phyloP scores from a whole-genome alignment of 1,140 invertebrate genomes.

The Riptortus pedestris region DNA sequence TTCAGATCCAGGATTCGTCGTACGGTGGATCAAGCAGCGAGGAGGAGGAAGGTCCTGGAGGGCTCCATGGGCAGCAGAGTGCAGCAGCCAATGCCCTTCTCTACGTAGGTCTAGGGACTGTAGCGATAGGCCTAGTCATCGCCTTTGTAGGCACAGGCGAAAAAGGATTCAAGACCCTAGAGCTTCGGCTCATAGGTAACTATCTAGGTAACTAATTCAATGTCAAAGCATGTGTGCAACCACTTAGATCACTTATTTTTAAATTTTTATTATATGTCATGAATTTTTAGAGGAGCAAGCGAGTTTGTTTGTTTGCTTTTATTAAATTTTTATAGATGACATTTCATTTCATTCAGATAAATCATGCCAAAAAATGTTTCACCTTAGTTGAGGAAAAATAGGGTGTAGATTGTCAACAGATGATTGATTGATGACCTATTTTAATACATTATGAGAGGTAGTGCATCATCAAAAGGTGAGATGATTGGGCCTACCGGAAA shows the following conservation, averaged over 20 bases:
- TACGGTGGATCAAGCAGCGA: constrained; percentile 54
- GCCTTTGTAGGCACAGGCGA: constrained; percentile 81
- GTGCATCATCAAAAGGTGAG: too few relatives aligned
- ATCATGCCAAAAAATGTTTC: too few relatives aligned
- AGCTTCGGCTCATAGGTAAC: constrained; percentile 63
- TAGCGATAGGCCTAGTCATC: constrained; percentile 69
- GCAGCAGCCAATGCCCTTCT: constrained; percentile 63
- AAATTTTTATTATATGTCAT: neutral
- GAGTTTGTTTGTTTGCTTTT: neutral
- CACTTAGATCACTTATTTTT: neutral
- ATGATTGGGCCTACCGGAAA: too few relatives aligned
- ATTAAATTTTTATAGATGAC: neutral
- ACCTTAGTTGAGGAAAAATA: too few relatives aligned
- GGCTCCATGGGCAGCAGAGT: constrained; percentile 43
- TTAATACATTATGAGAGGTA: too few relatives aligned
- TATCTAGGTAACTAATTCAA: neutral
- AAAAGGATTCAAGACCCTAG: constrained; percentile 76
- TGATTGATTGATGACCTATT: too few relatives aligned
- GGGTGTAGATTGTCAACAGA: too few relatives aligned
- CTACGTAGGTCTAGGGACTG: constrained; percentile 72
- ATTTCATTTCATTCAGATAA: too few relatives aligned
- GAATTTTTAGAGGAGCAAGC: too few relatives aligned
- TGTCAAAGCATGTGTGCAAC: neutral
- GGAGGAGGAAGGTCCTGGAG: constrained; percentile 42
- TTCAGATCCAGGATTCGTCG: constrained; percentile 62